Percentiles rank a stretch among this genome's conserved stretches.
Evolutionary conservation across 2,113 vertebrate species (phyloP).

Genomic region (Narcine bancroftii): DNA sequence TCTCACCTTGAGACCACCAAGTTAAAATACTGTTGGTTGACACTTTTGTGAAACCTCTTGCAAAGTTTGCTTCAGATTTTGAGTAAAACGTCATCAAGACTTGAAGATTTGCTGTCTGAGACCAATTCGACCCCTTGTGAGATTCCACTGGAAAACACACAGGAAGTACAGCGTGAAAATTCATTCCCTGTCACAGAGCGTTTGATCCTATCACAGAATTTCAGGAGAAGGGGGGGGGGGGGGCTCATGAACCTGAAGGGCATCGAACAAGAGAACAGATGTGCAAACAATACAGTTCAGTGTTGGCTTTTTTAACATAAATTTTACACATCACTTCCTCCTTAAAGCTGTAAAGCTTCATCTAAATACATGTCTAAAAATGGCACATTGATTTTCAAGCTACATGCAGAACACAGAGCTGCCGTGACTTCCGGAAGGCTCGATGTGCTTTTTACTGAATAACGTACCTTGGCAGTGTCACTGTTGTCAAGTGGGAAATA

Average conservation of each 20-base stretch:
- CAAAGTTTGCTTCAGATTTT: background rate
- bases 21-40: too few relatives aligned
- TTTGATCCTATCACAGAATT: background rate
- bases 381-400: background rate
- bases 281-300: conserved; percentile 21
- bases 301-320: background rate
- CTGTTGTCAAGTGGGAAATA: too few relatives aligned
- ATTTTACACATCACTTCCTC: background rate
- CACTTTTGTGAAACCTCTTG: too few relatives aligned
- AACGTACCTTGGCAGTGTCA: too few relatives aligned
- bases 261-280: background rate
- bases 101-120: background rate
- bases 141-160: background rate
- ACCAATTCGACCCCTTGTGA: background rate
- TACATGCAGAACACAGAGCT: background rate
- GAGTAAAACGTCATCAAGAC: background rate
- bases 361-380: background rate
- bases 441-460: too few relatives aligned
- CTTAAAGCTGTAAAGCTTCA: background rate
- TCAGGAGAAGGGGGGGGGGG: background rate
- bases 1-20: too few relatives aligned
- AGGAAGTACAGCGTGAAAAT: background rate
- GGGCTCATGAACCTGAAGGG: background rate
- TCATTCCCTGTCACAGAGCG: background rate
- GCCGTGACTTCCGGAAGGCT: too few relatives aligned